Conservation (phyloP, 2,888 invertebrate genomes). For the Acleris literana region DNA sequence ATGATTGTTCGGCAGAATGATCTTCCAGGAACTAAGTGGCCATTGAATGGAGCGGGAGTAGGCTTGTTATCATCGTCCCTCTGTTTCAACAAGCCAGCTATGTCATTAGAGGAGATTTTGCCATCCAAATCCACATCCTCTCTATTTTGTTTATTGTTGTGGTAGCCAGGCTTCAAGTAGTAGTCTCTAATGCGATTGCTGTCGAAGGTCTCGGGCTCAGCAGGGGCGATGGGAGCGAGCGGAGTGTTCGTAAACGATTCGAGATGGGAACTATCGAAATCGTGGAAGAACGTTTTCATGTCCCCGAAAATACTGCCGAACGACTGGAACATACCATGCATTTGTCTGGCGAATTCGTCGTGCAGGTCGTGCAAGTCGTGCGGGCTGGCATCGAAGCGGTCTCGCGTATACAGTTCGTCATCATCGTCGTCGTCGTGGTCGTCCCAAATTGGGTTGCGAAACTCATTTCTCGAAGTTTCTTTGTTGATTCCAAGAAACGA, state of each 20-base stretch:
- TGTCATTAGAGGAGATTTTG: constrained; percentile 71
- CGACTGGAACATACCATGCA: constrained; percentile 68
- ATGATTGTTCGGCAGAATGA: constrained; percentile 75
- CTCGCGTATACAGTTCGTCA: constrained; percentile 69
- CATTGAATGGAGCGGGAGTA: constrained; percentile 54
- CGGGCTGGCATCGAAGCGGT: constrained; percentile 54
- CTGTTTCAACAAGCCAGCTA: constrained; percentile 68
- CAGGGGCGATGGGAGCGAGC: constrained; percentile 31
- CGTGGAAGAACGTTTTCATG: constrained; percentile 60
- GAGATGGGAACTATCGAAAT: constrained; percentile 45
- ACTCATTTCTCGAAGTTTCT: constrained; percentile 70
- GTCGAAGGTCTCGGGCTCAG: constrained; percentile 51
- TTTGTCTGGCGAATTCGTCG: constrained; percentile 62
- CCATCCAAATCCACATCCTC: constrained; percentile 73
- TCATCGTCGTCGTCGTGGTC: constrained; percentile 74
- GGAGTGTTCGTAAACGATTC: constrained; percentile 46
- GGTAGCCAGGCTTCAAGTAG: constrained; percentile 75
- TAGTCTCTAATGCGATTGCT: constrained; percentile 67
- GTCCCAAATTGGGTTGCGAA: constrained; percentile 78
- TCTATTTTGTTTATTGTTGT: constrained; percentile 53
- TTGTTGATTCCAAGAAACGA: constrained; percentile 64
- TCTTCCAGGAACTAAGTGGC: constrained; percentile 61
- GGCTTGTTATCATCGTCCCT: constrained; percentile 52
- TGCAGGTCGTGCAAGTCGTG: constrained; percentile 63
- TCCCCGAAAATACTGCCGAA: constrained; percentile 71